A percentile compares a stretch with the other conserved stretches of the same genome.
Evolutionary conservation across 1,140 invertebrate species (phyloP).

Genomic region (Callitettix versicolor): DNA sequence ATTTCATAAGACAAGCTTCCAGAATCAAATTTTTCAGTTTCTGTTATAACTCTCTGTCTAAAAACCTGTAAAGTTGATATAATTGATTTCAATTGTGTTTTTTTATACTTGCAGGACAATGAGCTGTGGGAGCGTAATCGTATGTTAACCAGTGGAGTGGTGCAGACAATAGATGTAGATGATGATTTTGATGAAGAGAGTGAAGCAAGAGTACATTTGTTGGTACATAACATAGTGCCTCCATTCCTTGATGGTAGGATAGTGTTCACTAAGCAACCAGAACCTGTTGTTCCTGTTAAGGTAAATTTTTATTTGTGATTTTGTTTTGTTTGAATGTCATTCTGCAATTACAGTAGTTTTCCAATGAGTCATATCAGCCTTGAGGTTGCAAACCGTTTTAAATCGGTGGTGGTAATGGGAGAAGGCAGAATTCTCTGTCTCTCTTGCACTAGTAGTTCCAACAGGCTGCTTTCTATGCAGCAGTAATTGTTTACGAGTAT

Average conservation of each 20-base stretch:
- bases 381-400: neutral
- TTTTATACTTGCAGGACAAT: slow-evolving; percentile 70
- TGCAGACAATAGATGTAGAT: slow-evolving; percentile 78
- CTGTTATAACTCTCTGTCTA: neutral
- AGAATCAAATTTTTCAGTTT: neutral
- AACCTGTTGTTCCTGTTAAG: slow-evolving; percentile 82
- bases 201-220: slow-evolving; percentile 87
- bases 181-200: slow-evolving; percentile 88
- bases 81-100: slow-evolving; percentile 6
- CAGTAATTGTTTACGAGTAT: too few species aligned
- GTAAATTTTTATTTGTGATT: slow-evolving; percentile 34
- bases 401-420: too few species aligned
- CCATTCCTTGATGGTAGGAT: slow-evolving; percentile 97
- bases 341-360: too few species aligned
- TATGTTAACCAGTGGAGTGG: slow-evolving; percentile 93
- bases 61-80: neutral
- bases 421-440: too few species aligned
- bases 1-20: neutral
- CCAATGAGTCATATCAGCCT: neutral
- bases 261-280: slow-evolving; percentile 97
- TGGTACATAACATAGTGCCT: slow-evolving; percentile 97
- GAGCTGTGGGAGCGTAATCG: slow-evolving; percentile 98
- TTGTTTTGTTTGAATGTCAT: neutral
- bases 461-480: too few species aligned
- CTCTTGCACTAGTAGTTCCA: too few species aligned